A percentile compares a stretch with the other conserved stretches of the same genome.
phyloP scores from a whole-genome alignment of 53 echinoderm and acorn worm species.

The Arbacia lixula region DNA sequence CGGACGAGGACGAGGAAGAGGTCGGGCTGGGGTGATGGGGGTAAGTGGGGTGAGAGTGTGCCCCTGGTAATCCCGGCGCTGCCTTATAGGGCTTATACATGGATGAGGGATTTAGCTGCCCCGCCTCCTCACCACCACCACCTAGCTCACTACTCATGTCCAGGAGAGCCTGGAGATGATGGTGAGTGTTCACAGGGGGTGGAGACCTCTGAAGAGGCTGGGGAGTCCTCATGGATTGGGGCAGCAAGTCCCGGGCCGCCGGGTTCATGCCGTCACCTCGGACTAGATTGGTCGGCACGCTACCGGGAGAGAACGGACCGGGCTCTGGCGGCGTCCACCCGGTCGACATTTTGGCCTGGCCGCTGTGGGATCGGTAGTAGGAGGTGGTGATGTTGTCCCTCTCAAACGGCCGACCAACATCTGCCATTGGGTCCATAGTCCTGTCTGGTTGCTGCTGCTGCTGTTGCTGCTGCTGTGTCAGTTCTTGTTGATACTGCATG shows the following conservation, averaged over 20 bases:
- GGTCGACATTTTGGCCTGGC: constrained; percentile 8
- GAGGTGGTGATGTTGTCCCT: constrained; percentile 32
- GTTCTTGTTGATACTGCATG: neutral
- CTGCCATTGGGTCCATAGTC: no score
- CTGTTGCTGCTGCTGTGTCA: neutral
- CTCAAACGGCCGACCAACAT: no score
- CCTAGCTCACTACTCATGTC: constrained; percentile 8
- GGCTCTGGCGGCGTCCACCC: neutral
- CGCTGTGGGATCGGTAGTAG: constrained; percentile 14
- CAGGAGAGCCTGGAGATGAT: constrained; percentile 31
- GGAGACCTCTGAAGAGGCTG: neutral
- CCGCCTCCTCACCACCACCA: neutral
- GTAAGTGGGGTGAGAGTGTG: neutral
- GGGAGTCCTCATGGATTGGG: no score
- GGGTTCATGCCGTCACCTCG: no score
- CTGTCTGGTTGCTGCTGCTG: neutral
- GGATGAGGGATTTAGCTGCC: neutral
- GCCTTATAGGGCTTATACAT: neutral
- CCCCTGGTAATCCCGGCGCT: neutral
- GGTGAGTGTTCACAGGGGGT: constrained; percentile 6
- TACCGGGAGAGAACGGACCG: neutral
- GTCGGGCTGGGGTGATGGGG: neutral
- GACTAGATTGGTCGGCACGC: no score
- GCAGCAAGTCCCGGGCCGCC: no score
- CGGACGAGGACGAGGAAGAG: constrained; percentile 4